These are phyloP conservation scores for Amphiprion percula DNA, from an alignment of 2,113 vertebrate species.

Conservation along the genomic window DNA sequence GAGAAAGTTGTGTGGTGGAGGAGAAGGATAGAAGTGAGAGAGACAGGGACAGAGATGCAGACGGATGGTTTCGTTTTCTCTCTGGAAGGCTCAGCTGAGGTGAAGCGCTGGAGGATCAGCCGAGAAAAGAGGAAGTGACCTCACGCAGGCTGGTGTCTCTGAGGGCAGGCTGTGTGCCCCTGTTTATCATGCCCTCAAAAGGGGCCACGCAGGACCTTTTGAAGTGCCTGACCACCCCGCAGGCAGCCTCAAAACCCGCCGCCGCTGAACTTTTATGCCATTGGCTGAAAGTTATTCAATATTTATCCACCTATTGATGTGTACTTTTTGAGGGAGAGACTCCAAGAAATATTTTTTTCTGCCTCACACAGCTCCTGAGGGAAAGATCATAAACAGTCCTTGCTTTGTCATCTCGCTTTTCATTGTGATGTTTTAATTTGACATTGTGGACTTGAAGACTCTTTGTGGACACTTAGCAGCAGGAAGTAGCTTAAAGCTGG, in stretches of 20 bases:
- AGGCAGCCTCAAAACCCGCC: slow-evolving; percentile 76
- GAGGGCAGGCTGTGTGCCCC: slow-evolving; percentile 64
- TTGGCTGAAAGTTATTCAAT: slow-evolving; percentile 82
- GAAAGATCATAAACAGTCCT: slow-evolving; percentile 52
- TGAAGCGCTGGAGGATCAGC: slow-evolving; percentile 39
- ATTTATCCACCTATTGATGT: slow-evolving; percentile 81
- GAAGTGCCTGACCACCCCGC: slow-evolving; percentile 76
- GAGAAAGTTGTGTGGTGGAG: slow-evolving; percentile 53
- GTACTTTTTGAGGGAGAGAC: slow-evolving; percentile 68
- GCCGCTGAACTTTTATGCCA: slow-evolving; percentile 80
- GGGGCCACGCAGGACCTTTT: slow-evolving; percentile 71
- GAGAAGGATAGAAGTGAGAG: slow-evolving; percentile 10
- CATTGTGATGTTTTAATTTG: slow-evolving; percentile 57
- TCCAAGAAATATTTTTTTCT: slow-evolving; percentile 57
- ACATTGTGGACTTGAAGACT: slow-evolving; percentile 10
- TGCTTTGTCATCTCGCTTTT: slow-evolving; percentile 47
- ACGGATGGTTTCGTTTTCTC: slow-evolving; percentile 29
- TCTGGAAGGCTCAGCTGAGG: slow-evolving; percentile 32
- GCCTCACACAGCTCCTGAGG: slow-evolving; percentile 51
- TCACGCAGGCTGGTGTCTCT: slow-evolving; percentile 60
- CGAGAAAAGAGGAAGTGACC: slow-evolving; percentile 74
- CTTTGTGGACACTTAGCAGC: slow-evolving; percentile 11
- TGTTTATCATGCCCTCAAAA: slow-evolving; percentile 72
- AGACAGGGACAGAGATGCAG: slow-evolving; percentile 35
- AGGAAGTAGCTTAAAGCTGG: slow-evolving; percentile 35